Evolutionary conservation across 2,797 vertebrate species (phyloP).

Genomic region (Semaprochilodus insignis): DNA sequence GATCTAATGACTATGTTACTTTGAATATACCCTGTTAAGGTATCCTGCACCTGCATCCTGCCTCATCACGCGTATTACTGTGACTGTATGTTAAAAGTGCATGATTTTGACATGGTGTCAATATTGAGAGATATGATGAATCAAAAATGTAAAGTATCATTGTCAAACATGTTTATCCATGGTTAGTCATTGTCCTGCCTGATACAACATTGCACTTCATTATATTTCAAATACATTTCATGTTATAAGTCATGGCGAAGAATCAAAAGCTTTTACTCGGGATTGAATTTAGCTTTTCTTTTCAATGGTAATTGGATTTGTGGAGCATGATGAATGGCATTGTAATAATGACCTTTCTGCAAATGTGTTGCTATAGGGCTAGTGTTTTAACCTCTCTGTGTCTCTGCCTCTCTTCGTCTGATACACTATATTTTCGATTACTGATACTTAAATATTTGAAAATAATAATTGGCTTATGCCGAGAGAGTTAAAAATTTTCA

Average conservation of each 20-base stretch:
- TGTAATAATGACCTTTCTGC: not conserved
- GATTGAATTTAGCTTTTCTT: constrained; percentile 20
- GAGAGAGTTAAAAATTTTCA: too few species aligned
- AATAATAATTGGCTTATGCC: too few species aligned
- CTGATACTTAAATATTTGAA: too few species aligned
- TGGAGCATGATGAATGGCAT: constrained; percentile 15
- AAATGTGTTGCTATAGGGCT: not conserved
- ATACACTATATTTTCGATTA: too few species aligned
- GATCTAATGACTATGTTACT: too few species aligned
- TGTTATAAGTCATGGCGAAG: constrained; percentile 16
- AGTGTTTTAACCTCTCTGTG: not conserved
- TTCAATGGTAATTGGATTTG: constrained; percentile 17
- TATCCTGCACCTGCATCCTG: too few species aligned
- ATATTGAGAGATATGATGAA: not conserved
- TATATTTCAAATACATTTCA: not conserved
- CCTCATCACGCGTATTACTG: not conserved
- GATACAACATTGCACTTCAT: not conserved
- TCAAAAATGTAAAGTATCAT: constrained; percentile 2
- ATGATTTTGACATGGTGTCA: not conserved
- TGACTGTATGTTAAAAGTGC: not conserved
- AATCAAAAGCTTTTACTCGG: constrained; percentile 24
- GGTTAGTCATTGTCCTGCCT: not conserved
- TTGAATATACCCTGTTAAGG: too few species aligned
- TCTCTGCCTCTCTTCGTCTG: not conserved
- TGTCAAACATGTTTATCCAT: not conserved